Evolutionary conservation across 2,888 invertebrate genomes (phyloP).

Genomic region (Athalia circularis): DNA sequence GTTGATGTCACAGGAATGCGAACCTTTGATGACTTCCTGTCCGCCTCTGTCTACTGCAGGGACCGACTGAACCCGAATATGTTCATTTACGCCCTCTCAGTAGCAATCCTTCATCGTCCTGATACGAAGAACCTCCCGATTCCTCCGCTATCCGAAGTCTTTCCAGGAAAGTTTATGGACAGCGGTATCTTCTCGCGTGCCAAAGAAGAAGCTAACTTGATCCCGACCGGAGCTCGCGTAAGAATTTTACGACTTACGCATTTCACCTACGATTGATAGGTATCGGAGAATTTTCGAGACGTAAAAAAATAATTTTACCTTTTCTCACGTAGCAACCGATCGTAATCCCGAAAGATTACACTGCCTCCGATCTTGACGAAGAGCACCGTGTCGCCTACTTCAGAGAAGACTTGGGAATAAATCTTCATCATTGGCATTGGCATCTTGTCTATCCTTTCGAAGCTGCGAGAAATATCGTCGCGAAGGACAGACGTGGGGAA

Average conservation of each 20-base stretch:
- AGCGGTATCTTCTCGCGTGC: constrained; percentile 83
- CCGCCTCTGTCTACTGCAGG: constrained; percentile 82
- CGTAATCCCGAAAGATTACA: constrained; percentile 84
- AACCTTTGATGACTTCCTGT: constrained; percentile 82
- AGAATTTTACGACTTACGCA: constrained; percentile 55
- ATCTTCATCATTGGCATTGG: constrained; percentile 95
- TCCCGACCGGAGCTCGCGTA: constrained; percentile 80
- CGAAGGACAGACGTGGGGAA: constrained; percentile 86
- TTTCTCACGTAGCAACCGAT: constrained; percentile 77
- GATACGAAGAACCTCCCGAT: constrained; percentile 83
- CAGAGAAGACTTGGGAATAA: constrained; percentile 89
- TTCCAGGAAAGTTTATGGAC: constrained; percentile 90
- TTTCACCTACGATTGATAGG: not conserved
- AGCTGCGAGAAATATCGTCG: constrained; percentile 80
- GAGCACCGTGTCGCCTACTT: constrained; percentile 90
- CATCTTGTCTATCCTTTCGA: constrained; percentile 91
- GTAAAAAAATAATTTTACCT: constrained; percentile 19
- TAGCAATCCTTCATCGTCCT: constrained; percentile 83
- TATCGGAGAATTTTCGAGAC: not conserved
- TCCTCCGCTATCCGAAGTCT: constrained; percentile 85
- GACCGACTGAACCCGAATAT: constrained; percentile 87
- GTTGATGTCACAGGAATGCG: constrained; percentile 78
- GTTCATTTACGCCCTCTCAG: constrained; percentile 87
- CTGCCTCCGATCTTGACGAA: constrained; percentile 83
- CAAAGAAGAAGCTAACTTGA: constrained; percentile 81